These are phyloP conservation scores for Ylistrum balloti DNA, from an alignment of 1,140 invertebrate genomes.

Conservation along the genomic window DNA sequence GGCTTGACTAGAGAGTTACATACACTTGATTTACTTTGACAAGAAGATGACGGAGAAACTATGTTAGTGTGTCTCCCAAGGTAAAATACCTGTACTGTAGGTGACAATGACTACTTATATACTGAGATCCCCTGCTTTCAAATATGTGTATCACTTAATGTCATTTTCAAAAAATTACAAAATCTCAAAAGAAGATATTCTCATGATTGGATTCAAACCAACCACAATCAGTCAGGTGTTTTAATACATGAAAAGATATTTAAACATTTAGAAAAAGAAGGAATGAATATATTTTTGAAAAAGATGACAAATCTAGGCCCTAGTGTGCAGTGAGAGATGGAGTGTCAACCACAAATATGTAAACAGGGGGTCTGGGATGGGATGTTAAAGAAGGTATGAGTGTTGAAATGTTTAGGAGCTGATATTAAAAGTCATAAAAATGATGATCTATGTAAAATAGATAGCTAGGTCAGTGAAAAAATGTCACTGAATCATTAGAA, in stretches of 20 bases:
- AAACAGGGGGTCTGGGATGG: neutral
- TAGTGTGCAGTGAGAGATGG: neutral
- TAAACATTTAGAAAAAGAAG: neutral
- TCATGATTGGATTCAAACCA: neutral
- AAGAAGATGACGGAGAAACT: neutral
- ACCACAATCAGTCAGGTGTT: neutral
- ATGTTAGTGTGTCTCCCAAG: neutral
- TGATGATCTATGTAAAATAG: neutral
- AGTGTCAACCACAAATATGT: neutral
- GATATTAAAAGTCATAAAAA: neutral
- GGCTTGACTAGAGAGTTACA: neutral
- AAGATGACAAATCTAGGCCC: neutral
- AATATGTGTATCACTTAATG: neutral
- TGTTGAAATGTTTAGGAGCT: neutral
- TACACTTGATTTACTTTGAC: neutral
- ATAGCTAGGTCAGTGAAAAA: neutral
- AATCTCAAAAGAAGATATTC: neutral
- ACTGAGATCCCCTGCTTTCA: neutral
- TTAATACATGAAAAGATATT: neutral
- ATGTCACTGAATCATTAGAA: no score
- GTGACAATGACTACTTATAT: neutral
- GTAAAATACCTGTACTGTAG: slow-evolving; percentile 3
- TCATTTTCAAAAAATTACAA: neutral
- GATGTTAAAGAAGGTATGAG: neutral
- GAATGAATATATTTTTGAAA: neutral